Evolutionary conservation across 2,113 vertebrate species (phyloP), one percentile per base, ranked within the genome.

Genomic region (Actinemys pallida): DNA sequence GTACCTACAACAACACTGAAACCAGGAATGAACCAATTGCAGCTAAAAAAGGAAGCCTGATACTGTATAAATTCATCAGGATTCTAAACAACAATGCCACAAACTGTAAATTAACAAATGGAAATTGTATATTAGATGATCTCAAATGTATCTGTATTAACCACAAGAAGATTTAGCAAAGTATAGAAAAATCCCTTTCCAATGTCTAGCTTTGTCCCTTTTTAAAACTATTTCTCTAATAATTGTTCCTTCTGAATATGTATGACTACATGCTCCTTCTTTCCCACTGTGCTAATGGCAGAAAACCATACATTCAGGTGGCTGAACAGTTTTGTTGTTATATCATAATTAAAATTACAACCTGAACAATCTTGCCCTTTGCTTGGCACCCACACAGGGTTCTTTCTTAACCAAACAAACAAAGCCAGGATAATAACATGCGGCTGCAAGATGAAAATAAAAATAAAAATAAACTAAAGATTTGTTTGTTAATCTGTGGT

Each of bases 401-500:
- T 4, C 17, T 84, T 42, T 88, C 89, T 84, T 49, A 84, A 88
- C 45, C 92, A 94, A 83, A 90, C 19, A 93, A 89, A 93, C 76
- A 29, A 78, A 96, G 27, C 49, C 22, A 42, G 72, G 39, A 84
- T 13, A 39, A 49, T n/a, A 7, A 76, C 75, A 88, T 86, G 88
- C 88, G 31, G 87, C 10, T 86, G 5, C 31, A 72, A 35, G 10
- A 76, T 24, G 72, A 42, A 76, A 76, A 76, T 84, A 93, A 35
- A 81, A 94, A 87, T 91, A 69, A 75, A 81, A 94, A 87, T 91
- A 69, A 76, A 29, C 49, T 79, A 86, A 93, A 84, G 47, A 78
- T 91, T 91, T 25, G 10, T 54, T 93, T 81, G 45, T 93, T 93
- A 80, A 85, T 96, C 76, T 80, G 54, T 84, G 91, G 93, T 90